These are phyloP conservation scores for Microctenopoma lineatum DNA, from an alignment of 2,797 vertebrate species.

Conservation along the genomic window DNA sequence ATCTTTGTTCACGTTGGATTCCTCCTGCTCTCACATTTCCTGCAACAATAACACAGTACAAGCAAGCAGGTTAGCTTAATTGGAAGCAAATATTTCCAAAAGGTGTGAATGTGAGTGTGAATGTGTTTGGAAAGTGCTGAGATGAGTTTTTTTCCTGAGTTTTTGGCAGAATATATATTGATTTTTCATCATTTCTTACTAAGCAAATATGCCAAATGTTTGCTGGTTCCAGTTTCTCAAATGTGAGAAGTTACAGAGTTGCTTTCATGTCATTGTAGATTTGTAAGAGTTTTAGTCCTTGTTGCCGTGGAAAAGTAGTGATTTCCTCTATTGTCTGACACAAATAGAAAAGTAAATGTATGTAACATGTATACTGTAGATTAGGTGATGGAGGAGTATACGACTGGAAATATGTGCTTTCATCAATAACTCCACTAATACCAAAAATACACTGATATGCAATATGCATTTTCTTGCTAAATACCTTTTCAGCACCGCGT, in stretches of 20 bases:
- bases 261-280: neutral
- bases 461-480: too few relatives aligned
- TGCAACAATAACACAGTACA: neutral
- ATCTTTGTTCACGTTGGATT: neutral
- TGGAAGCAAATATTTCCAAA: neutral
- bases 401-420: too few relatives aligned
- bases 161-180: neutral
- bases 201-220: slow-evolving; percentile 9
- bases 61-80: neutral
- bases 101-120: slow-evolving; percentile 18
- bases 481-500: too few relatives aligned
- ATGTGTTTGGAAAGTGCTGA: neutral
- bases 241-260: slow-evolving; percentile 3
- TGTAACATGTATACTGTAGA: too few relatives aligned
- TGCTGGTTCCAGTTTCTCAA: neutral
- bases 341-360: too few relatives aligned
- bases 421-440: too few relatives aligned
- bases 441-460: too few relatives aligned
- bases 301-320: too few relatives aligned
- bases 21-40: neutral
- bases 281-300: neutral
- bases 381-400: too few relatives aligned
- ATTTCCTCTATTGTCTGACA: too few relatives aligned
- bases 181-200: neutral
- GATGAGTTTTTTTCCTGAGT: neutral